Evolutionary conservation across 2,113 vertebrate species (phyloP).

Genomic region (Sterrhoptilus dennistouni): DNA sequence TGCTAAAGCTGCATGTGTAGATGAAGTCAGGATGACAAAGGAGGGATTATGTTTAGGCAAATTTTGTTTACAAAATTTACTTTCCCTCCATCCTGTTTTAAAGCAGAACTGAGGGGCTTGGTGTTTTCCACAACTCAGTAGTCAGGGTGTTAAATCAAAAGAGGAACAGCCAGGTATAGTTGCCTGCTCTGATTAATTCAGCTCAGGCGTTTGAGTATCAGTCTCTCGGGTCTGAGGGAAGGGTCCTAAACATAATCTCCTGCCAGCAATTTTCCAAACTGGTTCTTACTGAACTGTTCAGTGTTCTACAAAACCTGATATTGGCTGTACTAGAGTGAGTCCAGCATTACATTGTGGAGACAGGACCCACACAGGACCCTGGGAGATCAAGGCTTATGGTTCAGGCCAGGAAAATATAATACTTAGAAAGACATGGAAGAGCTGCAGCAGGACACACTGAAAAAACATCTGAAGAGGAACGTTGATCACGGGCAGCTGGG

Average conservation of each 20-base stretch:
- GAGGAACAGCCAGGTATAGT: neutral
- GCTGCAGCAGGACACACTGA: neutral
- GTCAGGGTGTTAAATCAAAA: neutral
- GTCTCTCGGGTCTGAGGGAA: neutral
- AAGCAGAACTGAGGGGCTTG: neutral
- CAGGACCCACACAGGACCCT: neutral
- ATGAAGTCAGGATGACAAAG: neutral
- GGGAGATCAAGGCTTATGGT: neutral
- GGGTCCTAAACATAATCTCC: neutral
- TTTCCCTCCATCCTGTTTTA: neutral
- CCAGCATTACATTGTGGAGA: neutral
- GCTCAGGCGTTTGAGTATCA: neutral
- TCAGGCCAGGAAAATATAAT: neutral
- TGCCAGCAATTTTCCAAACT: neutral
- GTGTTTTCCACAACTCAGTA: neutral
- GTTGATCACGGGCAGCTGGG: neutral
- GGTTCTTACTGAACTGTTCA: neutral
- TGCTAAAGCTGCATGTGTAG: neutral
- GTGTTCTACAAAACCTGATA: neutral
- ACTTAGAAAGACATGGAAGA: neutral
- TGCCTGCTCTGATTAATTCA: neutral
- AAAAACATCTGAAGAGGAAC: neutral
- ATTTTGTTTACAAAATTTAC: conserved; percentile 2
- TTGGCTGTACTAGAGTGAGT: neutral
- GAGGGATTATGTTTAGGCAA: neutral